Base-by-base conservation (phyloP, 2,113 vertebrate species). In the Etheostoma spectabile region DNA sequence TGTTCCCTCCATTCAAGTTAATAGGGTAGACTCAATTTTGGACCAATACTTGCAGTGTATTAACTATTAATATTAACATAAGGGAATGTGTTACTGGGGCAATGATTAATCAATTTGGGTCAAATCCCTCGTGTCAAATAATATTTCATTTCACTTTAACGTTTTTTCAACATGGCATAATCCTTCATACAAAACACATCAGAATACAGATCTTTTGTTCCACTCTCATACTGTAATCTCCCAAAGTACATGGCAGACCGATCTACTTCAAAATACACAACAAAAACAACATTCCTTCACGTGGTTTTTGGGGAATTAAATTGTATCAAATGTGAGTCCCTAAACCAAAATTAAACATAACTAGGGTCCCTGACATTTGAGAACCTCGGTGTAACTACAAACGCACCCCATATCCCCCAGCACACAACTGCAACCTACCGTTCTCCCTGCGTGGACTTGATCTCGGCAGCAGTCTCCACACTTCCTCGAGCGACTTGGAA, bases 371-470 rank as follows among this genome's bases (percentile, higher is more conserved):
- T 48, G 22, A 55, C 74, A 74, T 65, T 6, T 67, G 33, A 46
- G 10, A 38, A 45, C 3, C 33, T 8, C 18, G 10, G 33, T 60
- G 33, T 33, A 18, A 83, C 79, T 77, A 68, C 84, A 51, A 1
- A 46, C 80, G 55, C 77, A 35, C 52, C 22, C 77, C 27, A 27
- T 6, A 16, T 7, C 24, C 7, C 22, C 21, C 30, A 42, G 57
- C 51, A 75, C 49, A 70, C 46, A 86, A 56, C 53, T 51, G 80
- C 15, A 46, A 85, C 90, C 53, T 91, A 93, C 92, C 84, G 78
- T 73, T 72, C 11, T 84, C 46, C 52, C 74, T 21, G 61, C 75
- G 15, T 64, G 52, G 76, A 79, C 87, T 83, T 74, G 79, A 67
- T 89, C 79, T 48, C 16, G 59, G 73, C 78, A 73, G 79, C 71